Base-by-base conservation (phyloP, 2,888 invertebrate species). In the Limnephilus marmoratus region DNA sequence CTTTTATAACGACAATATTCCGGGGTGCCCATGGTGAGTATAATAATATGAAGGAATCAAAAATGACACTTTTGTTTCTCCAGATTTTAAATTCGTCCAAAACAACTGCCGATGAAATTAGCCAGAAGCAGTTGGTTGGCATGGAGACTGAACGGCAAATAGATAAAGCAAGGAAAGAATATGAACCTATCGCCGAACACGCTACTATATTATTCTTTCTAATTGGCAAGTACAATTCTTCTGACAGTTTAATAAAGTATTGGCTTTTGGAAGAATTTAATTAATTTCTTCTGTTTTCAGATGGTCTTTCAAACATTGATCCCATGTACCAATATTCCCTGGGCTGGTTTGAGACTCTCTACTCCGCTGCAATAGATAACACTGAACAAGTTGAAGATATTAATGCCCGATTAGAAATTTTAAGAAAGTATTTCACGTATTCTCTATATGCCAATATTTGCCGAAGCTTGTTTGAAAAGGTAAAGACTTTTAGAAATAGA, bases 321-420 rank as follows among this genome's bases (percentile, higher is more conserved):
- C 99, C 99, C 2, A 99, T 99, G 99, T 99, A 99, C 95, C 99
- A 99, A 95, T 99, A 99, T 95, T 99, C 99, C 0, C 96, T 99
- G 94, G 97, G 97, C 3, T 99, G 99, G 99, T 99, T 99, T 95
- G 98, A 99, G 94, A 98, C 98, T 94, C 96, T 99, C 53, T 99
- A 98, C 95, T 97, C 97, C 94, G 96, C 97, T 87, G 97, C 98
- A 34, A 99, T 99, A 93, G 98, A 99, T 94, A 98, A 98, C 94
- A 98, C 98, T 0, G 98, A 98, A 94, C 97, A 97, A 94, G 97
- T 97, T n/a, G 99, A 99, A 94, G 97, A 98, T 93, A 97, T 99
- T 15, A 96, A 96, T 0, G 96, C 97, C 93, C 97, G 99, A 89
- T 96, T 99, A 80, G 95, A 95, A 81, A 98, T 98, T 95, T 95